Evolutionary conservation across 2,888 invertebrate species (phyloP), one percentile per base, ranked within the genome.

Genomic region (Tortrix viridana): DNA sequence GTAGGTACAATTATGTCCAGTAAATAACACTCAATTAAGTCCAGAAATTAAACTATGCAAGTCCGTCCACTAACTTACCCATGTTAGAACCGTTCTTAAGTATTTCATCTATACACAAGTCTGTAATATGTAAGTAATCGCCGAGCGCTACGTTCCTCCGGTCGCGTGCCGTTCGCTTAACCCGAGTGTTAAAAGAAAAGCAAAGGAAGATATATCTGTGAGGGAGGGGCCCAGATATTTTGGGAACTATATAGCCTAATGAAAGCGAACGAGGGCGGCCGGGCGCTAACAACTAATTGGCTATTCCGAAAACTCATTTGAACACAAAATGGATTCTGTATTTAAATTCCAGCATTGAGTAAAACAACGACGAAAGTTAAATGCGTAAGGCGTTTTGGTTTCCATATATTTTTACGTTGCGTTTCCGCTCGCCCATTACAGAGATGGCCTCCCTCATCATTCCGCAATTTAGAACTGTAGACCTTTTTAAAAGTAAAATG

Each of bases 281-380:
- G 85, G 86, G 88, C 89, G 92, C 91, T 92, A 92, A 92, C 92
- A 91, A 91, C 92, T 92, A 92, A 92, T 92, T 92, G 92, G 86
- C 91, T 88, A 92, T 91, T 89, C 90, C 85, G 82, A 89, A 92
- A 92, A 92, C 92, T 92, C 92, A 91, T 92, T 92, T 91, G 85
- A 89, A 92, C 91, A 88, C 89, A 90, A 90, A 92, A 92, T 91
- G 92, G 92, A 85, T 92, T 92, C 82, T 85, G 89, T 92, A 92
- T 92, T 92, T 90, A 92, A 92, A 92, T 92, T 92, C 88, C 81
- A 86, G 85, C 86, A 88, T 89, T 89, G 86, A 80, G 82, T 91
- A 85, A 88, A 90, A 91, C 86, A 89, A 88, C 84, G 85, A 80
- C 80, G 82, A 84, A 88, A 88, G 88, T 89, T 87, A 86, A 86